Evolutionary conservation across 2,888 invertebrate species (phyloP), one percentile per base, ranked within the genome.

Genomic region (Orthonevra nobilis): DNA sequence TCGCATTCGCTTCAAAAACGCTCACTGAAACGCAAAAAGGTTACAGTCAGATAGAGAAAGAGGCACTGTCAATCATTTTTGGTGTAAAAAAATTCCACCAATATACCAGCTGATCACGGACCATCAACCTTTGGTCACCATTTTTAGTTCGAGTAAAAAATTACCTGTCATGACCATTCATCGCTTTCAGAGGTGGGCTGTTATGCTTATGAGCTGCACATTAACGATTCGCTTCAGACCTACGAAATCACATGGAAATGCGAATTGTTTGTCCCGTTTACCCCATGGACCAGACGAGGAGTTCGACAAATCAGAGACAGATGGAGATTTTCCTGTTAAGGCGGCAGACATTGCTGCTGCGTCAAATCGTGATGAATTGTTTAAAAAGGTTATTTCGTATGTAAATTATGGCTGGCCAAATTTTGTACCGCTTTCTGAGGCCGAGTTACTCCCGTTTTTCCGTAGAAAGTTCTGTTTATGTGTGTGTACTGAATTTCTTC

Each of bases 1-100:
- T 77, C 3, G 58, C 56, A 1, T 28, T 77, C 30, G 64, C 73
- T 2, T 82, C 73, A 0, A 81, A 81, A 38, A 81, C 75, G 9
- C 20, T 81, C 9, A 77, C 50, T 50, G 17, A 42, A 12, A 17
- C 58, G 9, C 44, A 44, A 32, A 46, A 32, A 5, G 19, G 26
- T 9, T 52, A 36, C 15, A 14, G 23, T 15, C 61, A 48, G 20
- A 48, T 61, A 30, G 34, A 46, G 46, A 60, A 46, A 60, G 46
- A 58, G 23, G 58, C 58, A 10, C 44, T 60, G 5, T 46, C 20
- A 17, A 50, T 50, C 17, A 19, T 32, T 12, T 19, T 15, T 20
- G 50, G 50, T 4, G 19, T 50, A 0, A 69, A 42, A 7, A 36
- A 50, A 1, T 79, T 70, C n/a, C 58, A 74, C 20, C 74, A 70